These are phyloP conservation scores for Bombus superbus DNA, from an alignment of 1,140 invertebrate genomes.

Conservation along the genomic window DNA sequence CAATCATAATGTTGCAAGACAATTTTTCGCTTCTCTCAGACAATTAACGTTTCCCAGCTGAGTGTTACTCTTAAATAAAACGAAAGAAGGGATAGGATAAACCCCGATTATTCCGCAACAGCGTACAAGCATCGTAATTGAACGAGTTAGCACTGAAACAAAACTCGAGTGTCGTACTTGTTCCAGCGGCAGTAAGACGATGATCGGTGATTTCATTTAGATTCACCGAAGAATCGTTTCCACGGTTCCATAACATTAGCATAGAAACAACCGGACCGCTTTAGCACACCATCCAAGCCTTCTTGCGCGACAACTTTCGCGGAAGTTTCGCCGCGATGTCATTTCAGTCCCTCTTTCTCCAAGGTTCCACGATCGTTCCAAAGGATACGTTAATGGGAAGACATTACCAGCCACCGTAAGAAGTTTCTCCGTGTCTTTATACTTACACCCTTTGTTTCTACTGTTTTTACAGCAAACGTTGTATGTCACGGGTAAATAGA, in stretches of 20 bases:
- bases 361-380: conserved; percentile 4
- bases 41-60: no score
- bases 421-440: neutral
- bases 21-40: no score
- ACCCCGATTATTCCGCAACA: neutral
- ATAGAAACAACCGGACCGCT: conserved; percentile 34
- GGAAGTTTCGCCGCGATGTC: neutral
- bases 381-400: conserved; percentile 34
- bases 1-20: no score
- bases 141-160: neutral
- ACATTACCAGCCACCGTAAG: conserved; percentile 33
- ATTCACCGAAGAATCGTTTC: neutral
- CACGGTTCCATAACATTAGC: conserved; percentile 22
- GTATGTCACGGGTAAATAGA: conserved; percentile 2
- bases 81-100: no score
- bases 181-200: neutral
- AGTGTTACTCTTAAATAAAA: neutral
- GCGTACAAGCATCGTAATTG: neutral
- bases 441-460: neutral
- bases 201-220: conserved; percentile 30
- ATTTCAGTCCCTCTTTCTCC: neutral
- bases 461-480: conserved; percentile 5
- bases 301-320: conserved; percentile 26
- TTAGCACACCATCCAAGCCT: conserved; percentile 36
- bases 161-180: neutral